phyloP scores from a whole-genome alignment of 2,113 vertebrate genomes.

The Columba livia region DNA sequence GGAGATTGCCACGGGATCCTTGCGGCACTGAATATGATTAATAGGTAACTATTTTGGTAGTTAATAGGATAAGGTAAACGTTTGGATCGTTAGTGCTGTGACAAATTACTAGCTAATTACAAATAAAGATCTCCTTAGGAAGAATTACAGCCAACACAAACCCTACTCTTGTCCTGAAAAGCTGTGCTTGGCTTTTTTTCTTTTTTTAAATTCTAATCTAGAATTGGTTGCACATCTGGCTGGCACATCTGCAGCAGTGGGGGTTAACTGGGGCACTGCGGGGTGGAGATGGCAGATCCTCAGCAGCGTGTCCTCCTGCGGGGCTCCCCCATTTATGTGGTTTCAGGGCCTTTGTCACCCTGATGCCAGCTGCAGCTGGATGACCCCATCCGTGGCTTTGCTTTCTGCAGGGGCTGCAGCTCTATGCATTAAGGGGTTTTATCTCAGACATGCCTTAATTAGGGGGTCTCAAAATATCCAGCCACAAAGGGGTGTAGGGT shows the following conservation, averaged over 20 bases:
- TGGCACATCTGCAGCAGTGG: not conserved
- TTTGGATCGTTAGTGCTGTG: not conserved
- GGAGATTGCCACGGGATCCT: not conserved
- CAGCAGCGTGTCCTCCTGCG: not conserved
- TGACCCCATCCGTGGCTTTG: not conserved
- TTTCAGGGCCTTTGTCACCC: not conserved
- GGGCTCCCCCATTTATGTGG: rapidly evolving
- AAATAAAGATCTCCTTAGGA: slow-evolving; percentile 35
- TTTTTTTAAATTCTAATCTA: not conserved
- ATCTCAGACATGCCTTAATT: not conserved
- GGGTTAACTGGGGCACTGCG: not conserved
- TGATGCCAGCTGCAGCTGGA: not conserved
- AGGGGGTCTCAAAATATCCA: not conserved
- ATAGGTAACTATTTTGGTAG: slow-evolving; percentile 43
- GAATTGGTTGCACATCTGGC: not conserved
- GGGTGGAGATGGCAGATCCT: not conserved
- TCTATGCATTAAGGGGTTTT: not conserved
- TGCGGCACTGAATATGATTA: slow-evolving; percentile 1
- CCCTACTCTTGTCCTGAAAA: not conserved
- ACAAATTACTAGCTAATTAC: slow-evolving; percentile 48
- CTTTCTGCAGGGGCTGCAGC: not conserved
- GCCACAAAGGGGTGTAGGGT: rapidly evolving
- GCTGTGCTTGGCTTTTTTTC: not conserved
- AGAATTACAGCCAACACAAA: slow-evolving; percentile 1
- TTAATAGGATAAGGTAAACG: slow-evolving; percentile 17